Evolutionary conservation across 2,797 vertebrate genomes (phyloP), one percentile per base, ranked within the genome.

Genomic region (Neosalanx taihuensis): DNA sequence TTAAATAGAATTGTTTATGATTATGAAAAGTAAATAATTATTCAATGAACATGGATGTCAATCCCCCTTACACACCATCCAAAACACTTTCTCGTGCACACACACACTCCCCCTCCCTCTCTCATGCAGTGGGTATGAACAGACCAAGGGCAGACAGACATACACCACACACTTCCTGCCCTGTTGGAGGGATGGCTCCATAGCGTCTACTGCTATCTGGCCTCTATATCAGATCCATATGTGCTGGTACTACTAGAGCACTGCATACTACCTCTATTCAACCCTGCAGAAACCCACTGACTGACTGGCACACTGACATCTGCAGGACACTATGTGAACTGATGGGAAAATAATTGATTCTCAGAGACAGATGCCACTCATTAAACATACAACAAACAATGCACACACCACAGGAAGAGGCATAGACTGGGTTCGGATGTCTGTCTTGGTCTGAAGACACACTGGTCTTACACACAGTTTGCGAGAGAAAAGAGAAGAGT

Each of bases 181-280:
- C 79, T 72, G 82, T 83, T 81, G 60, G 64, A 78, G 78, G 85
- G 91, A 92, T 89, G 92, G 92, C 92, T 93, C 92, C 92, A 90
- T 81, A 20, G 79, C 71, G 91, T 93, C 93, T 93, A 84, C 89
- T 81, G 82, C 83, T 90, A 90, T 90, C 89, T 91, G 85, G 74
- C 79, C 78, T 86, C 74, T 88, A 90, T 89, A 94, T 93, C 89
- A 91, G 87, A 92, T 92, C 92, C 92, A 94, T 92, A 89, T 93
- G 93, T 90, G 80, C 74, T 74, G 72, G 73, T 79, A 73, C 69
- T 26, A 67, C 76, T 79, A 81, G 80, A 65, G 69, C 31, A 64
- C 76, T 80, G 70, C 12, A 46, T 46, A 56, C 51, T 56, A 56
- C 67, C 78, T 73, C 64, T 79, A 17, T 5, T 67, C 75, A 60